Base-by-base conservation (phyloP, 1,140 invertebrate species). In the Pachyrhynchus sulphureomaculatus region DNA sequence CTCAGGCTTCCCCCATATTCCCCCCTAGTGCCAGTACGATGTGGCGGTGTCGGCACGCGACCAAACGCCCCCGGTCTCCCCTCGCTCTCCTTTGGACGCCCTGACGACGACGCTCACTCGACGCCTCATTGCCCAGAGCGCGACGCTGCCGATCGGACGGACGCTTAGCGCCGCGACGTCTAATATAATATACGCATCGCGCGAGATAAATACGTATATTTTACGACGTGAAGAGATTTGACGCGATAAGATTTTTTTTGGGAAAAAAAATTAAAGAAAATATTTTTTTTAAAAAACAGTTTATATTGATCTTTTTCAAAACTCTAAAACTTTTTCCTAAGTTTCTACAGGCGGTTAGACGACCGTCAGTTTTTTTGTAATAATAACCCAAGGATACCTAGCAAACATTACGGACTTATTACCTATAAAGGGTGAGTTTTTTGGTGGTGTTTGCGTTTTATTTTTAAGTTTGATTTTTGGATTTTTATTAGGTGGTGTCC, bases 21-120 rank as follows among this genome's bases (percentile, higher is more conserved):
- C 55, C 57, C 58, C 37, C n/a, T 44, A 48, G 61, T 62, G 62
- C 60, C 65, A 68, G 59, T 66, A 67, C 69, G 71, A 71, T 72
- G 72, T 73, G 72, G 72, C 68, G 72, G 72, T 75, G 72, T 75
- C 74, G 74, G 74, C 74, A 75, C 74, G 74, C 74, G 74, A 75
- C 74, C 71, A 72, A 75, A 74, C 64, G 57, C 65, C 45, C 65
- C 62, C 52, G 36, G 42, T 54, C 61, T 48, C 64, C 44, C 61
- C 42, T 54, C 63, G 32, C 54, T 21, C 48, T 48, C 34, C 36
- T 42, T 29, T 57, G 48, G 55, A 21, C 48, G 51, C 34, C 57
- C 62, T 41, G 65, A 64, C 54, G 65, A 64, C 66, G 65, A 67
- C 68, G 64, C 69, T 60, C 68, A 67, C 68, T 66, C 65, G 59